Base-by-base conservation (phyloP, 2,888 invertebrate genomes). In the Watsonalla cultraria region DNA sequence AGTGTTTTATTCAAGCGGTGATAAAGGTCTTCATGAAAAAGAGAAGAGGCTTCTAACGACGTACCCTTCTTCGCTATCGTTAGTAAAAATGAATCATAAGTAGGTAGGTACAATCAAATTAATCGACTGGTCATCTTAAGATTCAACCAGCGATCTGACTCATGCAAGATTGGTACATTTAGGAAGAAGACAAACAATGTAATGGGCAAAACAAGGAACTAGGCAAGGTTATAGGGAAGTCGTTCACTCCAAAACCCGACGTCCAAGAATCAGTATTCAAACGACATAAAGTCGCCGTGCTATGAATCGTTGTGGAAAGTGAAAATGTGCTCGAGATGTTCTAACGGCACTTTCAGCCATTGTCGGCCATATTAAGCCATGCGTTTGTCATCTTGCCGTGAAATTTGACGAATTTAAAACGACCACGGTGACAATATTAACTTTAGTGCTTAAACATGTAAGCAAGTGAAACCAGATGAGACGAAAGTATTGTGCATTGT, bases 261-360 rank as follows among this genome's bases (percentile, higher is more conserved):
- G 42, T 15, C 42, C 46, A 11, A 35, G 46, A 55, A 67, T 80
- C 74, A 69, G 72, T 71, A 80, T 80, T 69, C 82, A 65, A 51
- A 57, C 48, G 53, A 63, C 67, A 62, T 61, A 52, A 57, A 63
- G 62, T 59, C 64, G 59, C 65, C 82, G 80, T 82, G 82, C 69
- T 61, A 57, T 62, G 76, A 79, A 77, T 81, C 54, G 57, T 56
- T 64, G 67, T 74, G 65, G 77, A 84, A 84, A 84, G 84, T 82
- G 84, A 84, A 80, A 84, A 68, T 68, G 61, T 55, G 57, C 61
- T 60, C 51, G 60, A 70, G 68, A 68, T 67, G 61, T 55, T 15
- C 57, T 58, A 65, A 68, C 70, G 65, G 65, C 63, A 77, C 80
- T 79, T 74, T 79, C 76, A 61, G 61, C 68, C 65, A 70, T 66